Evolutionary conservation across 1,140 invertebrate species (phyloP).

Genomic region (Ylistrum balloti): DNA sequence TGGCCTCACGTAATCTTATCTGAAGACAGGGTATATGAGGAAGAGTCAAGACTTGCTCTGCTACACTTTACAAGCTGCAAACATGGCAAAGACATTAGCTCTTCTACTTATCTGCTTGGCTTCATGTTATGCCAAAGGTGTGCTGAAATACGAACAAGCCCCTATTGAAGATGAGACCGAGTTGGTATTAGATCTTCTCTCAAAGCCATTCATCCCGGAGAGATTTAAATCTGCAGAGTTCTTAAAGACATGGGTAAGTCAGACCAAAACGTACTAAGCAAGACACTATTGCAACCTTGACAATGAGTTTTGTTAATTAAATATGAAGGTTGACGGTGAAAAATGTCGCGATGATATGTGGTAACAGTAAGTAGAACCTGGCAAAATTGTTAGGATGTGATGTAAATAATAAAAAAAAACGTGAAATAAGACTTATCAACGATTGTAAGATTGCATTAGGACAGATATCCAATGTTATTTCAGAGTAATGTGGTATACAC

Average conservation of each 20-base stretch:
- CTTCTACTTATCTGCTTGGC: neutral
- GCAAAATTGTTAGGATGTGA: too few species aligned
- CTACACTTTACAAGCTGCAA: neutral
- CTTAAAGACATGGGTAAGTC: slow-evolving; percentile 44
- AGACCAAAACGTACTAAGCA: too few species aligned
- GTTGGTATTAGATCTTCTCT: slow-evolving; percentile 44
- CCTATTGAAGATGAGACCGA: slow-evolving; percentile 51
- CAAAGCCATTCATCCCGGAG: slow-evolving; percentile 37
- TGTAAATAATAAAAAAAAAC: too few species aligned
- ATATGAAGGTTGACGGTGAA: too few species aligned
- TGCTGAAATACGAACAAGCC: neutral
- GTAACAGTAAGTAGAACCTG: too few species aligned
- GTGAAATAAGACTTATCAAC: too few species aligned
- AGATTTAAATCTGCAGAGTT: slow-evolving; percentile 47
- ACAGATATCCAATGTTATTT: too few species aligned
- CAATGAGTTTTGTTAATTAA: too few species aligned
- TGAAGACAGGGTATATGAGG: neutral
- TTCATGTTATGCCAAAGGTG: neutral
- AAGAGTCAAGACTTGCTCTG: neutral
- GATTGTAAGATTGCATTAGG: too few species aligned
- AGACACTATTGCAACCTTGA: too few species aligned
- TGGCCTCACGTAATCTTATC: neutral
- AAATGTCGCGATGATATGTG: too few species aligned
- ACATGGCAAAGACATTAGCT: neutral
- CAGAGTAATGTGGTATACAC: too few species aligned